These are phyloP conservation scores for Spea hammondii DNA, from an alignment of 2,797 vertebrate genomes.

Conservation along the genomic window DNA sequence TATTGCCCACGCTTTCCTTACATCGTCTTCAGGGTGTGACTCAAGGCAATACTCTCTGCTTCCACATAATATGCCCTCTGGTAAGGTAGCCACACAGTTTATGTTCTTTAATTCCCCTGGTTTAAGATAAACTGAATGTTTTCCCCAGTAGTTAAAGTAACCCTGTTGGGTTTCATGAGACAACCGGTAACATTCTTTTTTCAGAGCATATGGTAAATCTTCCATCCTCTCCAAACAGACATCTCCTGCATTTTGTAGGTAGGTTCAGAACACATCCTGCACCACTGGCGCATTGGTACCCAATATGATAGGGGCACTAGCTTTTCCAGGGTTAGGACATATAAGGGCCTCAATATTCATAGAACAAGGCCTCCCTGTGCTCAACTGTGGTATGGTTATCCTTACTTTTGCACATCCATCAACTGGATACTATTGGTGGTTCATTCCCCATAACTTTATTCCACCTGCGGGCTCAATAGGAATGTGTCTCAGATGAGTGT, in stretches of 20 bases:
- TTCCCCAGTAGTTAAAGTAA: neutral
- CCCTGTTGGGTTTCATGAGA: neutral
- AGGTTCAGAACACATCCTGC: neutral
- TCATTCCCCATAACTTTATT: no score
- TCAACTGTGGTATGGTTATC: neutral
- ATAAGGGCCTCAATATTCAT: neutral
- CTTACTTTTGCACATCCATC: neutral
- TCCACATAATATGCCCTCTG: neutral
- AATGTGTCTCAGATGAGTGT: no score
- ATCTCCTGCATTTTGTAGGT: neutral
- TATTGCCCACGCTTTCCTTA: neutral
- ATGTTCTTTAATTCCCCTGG: neutral
- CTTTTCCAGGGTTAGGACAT: neutral
- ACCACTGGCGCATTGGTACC: neutral
- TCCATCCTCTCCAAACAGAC: neutral
- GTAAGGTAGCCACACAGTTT: neutral
- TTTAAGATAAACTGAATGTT: neutral
- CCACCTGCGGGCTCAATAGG: no score
- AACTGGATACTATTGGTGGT: no score
- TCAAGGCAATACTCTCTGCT: neutral
- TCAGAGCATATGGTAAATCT: neutral
- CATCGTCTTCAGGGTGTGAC: neutral
- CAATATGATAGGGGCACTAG: neutral
- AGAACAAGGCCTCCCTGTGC: neutral
- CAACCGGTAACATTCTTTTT: neutral